Evolutionary conservation across 1,140 invertebrate genomes (phyloP), one percentile per base, ranked within the genome.

Genomic region (Maconellicoccus hirsutus): DNA sequence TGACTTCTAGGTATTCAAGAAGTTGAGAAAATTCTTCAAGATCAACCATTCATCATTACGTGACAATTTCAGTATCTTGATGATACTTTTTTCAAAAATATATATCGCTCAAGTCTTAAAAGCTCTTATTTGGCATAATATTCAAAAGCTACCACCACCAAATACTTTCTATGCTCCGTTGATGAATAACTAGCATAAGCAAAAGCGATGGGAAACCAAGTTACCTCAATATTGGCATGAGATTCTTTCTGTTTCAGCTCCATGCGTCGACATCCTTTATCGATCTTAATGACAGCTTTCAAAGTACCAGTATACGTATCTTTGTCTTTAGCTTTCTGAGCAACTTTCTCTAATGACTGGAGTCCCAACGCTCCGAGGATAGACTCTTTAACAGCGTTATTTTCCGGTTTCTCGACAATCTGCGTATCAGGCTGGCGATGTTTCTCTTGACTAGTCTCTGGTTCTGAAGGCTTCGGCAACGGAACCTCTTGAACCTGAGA

Each of bases 221-320:
- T 66, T 26, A 66, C 61, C 22, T 66, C 61, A 3, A 66, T 3
- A 66, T 66, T 22, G 6, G 61, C 19, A 16, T 16, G 3, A 81
- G 79, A 70, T 80, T 80, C 71, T 81, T 81, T 0, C 76, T 76
- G 70, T 61, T 90, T 89, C 77, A 91, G 84, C 63, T 89, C 89
- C 87, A 91, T 89, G 76, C 90, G 91, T 63, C 91, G 78, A 0
- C 87, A 86, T 72, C 85, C 88, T 79, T 25, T 80, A 78, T 76
- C 82, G 82, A 88, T 75, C 78, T 90, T 89, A 71, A 92, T 91
- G 52, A 91, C 85, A 22, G 89, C 90, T 75, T 91, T 92, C 52
- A 91, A 76, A 0, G 89, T 90, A 1, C 89, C 89, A 2, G 88
- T 89, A 74, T 87, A 89, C 52, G 77, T 79, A 70, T 82, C 81